Percentiles rank a stretch among this genome's conserved stretches.
phyloP scores from a whole-genome alignment of 2,113 vertebrate species.

The Seriola dumerili region DNA sequence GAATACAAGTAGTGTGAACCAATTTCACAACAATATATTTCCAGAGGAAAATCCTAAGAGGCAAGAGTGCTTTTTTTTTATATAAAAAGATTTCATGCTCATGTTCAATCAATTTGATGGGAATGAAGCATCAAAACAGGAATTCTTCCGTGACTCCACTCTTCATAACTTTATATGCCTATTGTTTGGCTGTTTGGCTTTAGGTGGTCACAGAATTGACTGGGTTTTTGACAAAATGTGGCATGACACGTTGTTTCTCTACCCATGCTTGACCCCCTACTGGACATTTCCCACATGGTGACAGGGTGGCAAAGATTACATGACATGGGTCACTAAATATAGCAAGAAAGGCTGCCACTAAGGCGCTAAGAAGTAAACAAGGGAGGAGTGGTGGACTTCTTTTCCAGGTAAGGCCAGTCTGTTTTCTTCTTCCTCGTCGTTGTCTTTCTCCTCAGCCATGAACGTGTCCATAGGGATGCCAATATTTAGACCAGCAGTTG shows the following conservation, averaged over 20 bases:
- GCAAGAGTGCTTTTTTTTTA: background rate
- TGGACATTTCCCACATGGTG: constrained; percentile 59
- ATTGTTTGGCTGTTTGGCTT: constrained; percentile 35
- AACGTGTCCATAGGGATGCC: constrained; percentile 8
- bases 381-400: background rate
- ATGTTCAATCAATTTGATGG: constrained; percentile 23
- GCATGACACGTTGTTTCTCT: constrained; percentile 45
- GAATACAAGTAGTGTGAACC: background rate
- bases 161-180: background rate
- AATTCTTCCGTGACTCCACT: background rate
- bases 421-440: background rate
- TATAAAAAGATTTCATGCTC: constrained; percentile 13
- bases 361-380: constrained; percentile 42
- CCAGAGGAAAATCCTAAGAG: background rate
- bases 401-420: constrained; percentile 21
- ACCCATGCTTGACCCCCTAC: constrained; percentile 61
- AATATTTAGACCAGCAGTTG: constrained; percentile 14
- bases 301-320: constrained; percentile 69
- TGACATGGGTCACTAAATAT: constrained; percentile 65
- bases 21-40: constrained; percentile 22
- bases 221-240: constrained; percentile 43
- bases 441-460: background rate
- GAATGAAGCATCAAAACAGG: background rate
- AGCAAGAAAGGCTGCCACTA: constrained; percentile 28
- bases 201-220: constrained; percentile 32